These are phyloP conservation scores for Amphipoea lucens DNA, from an alignment of 2,888 invertebrate genomes.

Conservation along the genomic window DNA sequence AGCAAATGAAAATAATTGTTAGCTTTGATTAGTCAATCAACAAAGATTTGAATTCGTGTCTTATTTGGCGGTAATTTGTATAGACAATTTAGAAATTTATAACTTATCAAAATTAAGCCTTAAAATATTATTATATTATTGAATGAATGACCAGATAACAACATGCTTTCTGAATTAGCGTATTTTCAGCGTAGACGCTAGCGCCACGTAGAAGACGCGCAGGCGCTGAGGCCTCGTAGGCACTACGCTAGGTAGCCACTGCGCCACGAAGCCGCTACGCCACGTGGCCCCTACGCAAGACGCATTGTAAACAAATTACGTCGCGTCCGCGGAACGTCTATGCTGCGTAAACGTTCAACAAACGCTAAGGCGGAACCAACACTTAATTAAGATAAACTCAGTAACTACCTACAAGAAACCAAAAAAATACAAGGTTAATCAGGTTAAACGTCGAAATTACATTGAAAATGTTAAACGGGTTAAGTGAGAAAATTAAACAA, in stretches of 20 bases:
- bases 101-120: not conserved
- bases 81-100: not conserved
- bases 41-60: not conserved
- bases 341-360: not conserved
- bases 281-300: not conserved
- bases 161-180: not conserved
- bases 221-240: not conserved
- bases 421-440: constrained; percentile 20
- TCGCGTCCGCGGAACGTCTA: not conserved
- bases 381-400: not conserved
- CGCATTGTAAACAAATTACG: not conserved
- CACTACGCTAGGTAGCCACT: not conserved
- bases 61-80: constrained; percentile 1
- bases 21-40: constrained; percentile 13
- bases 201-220: not conserved
- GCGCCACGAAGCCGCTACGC: not conserved
- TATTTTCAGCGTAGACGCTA: not conserved
- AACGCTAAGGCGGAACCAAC: not conserved
- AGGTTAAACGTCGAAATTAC: constrained; percentile 23
- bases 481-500: constrained; percentile 29
- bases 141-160: not conserved
- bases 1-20: constrained; percentile 25
- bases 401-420: not conserved
- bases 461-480: constrained; percentile 21
- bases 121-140: not conserved